Evolutionary conservation across 2,113 vertebrate species (phyloP).

Genomic region (Solea senegalensis): DNA sequence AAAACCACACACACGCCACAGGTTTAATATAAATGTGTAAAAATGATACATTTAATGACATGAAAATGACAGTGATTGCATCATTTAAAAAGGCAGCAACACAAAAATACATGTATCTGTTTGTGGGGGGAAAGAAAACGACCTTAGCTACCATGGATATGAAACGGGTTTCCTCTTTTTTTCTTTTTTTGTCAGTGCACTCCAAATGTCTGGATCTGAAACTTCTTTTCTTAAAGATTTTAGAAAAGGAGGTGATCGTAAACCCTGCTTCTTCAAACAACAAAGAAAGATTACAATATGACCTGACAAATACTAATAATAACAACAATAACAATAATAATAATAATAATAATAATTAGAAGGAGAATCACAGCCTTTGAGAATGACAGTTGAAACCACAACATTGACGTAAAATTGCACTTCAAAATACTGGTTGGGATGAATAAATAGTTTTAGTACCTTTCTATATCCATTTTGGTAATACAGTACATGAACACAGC

Average conservation of each 20-base stretch:
- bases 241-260: conserved; percentile 57
- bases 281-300: conserved; percentile 7
- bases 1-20: conserved; percentile 22
- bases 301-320: conserved; percentile 44
- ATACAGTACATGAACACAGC: conserved; percentile 79
- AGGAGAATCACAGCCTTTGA: conserved; percentile 78
- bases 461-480: conserved; percentile 72
- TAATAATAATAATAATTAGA: too few species aligned
- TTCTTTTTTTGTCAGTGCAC: conserved; percentile 58
- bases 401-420: conserved; percentile 81
- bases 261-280: conserved; percentile 65
- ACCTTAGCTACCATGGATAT: conserved; percentile 56
- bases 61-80: conserved; percentile 73
- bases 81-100: conserved; percentile 75
- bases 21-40: conserved; percentile 80
- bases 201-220: conserved; percentile 45
- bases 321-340: conserved; percentile 30
- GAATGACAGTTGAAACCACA: conserved; percentile 87
- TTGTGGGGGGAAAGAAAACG: conserved; percentile 48
- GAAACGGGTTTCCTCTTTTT: conserved; percentile 49
- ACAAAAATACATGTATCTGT: conserved; percentile 71
- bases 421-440: conserved; percentile 76
- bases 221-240: conserved; percentile 37
- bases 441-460: conserved; percentile 75
- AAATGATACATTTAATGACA: conserved; percentile 79